Evolutionary conservation across 2,797 vertebrate genomes (phyloP).

Genomic region (Cercopithecus diana): DNA sequence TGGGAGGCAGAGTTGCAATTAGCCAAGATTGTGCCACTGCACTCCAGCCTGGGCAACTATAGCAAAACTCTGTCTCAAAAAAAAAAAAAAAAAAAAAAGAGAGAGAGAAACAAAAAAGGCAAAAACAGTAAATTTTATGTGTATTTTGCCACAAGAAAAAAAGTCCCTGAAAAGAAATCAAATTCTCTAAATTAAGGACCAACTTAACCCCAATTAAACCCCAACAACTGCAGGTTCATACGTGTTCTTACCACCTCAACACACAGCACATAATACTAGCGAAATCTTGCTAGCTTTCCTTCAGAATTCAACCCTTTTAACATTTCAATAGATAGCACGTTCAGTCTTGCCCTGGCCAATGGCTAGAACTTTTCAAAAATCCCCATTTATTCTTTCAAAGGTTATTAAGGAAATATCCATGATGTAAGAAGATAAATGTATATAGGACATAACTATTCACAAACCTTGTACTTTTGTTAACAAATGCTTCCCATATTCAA

Average conservation of each 20-base stretch:
- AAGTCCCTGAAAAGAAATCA: neutral
- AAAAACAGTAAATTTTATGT: neutral
- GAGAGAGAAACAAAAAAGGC: neutral
- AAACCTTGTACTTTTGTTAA: neutral
- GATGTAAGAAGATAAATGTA: neutral
- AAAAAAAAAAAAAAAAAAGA: too few relatives aligned
- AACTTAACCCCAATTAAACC: neutral
- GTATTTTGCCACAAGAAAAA: neutral
- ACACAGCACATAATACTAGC: neutral
- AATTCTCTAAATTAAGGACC: neutral
- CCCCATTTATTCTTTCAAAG: neutral
- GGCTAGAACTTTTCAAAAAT: neutral
- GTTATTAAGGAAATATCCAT: neutral
- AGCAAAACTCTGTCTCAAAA: too few relatives aligned
- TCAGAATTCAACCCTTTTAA: neutral
- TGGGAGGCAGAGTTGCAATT: too few relatives aligned
- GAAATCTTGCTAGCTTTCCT: neutral
- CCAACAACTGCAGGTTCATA: neutral
- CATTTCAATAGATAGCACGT: neutral
- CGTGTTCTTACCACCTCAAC: neutral
- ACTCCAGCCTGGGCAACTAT: too few relatives aligned
- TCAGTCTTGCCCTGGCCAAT: slow-evolving; percentile 23
- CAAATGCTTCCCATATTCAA: neutral
- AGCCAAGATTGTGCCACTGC: too few relatives aligned
- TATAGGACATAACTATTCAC: neutral